These are phyloP conservation scores for Venustoraphidia nigricollis DNA, from an alignment of 2,888 invertebrate genomes.

Conservation along the genomic window DNA sequence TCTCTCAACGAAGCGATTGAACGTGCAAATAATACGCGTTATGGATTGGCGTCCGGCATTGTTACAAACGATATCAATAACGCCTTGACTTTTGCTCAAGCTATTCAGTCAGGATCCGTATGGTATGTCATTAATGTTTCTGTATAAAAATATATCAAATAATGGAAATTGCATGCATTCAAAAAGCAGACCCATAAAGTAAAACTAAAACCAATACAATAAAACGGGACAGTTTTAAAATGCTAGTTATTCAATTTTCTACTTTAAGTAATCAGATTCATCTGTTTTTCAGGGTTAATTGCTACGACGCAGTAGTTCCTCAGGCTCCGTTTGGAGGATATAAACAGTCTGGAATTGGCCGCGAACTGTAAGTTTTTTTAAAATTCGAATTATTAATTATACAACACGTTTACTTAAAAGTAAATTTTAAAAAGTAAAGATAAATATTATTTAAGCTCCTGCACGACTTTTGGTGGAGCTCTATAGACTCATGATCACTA, in stretches of 20 bases:
- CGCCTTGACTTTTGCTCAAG: slow-evolving; percentile 57
- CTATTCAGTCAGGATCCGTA: slow-evolving; percentile 63
- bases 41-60: slow-evolving; percentile 71
- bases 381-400: neutral
- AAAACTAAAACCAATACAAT: neutral
- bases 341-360: slow-evolving; percentile 73
- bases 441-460: neutral
- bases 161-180: neutral
- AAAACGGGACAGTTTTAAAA: neutral
- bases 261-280: neutral
- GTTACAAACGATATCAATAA: slow-evolving; percentile 65
- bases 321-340: slow-evolving; percentile 84
- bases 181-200: neutral
- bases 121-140: slow-evolving; percentile 39
- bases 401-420: too few relatives aligned
- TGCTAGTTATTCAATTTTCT: neutral
- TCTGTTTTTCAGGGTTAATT: slow-evolving; percentile 48
- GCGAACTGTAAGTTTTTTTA: slow-evolving; percentile 46
- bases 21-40: slow-evolving; percentile 63
- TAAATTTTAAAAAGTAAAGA: too few relatives aligned
- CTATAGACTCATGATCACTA: too few relatives aligned
- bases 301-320: slow-evolving; percentile 48
- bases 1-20: slow-evolving; percentile 65
- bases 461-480: too few relatives aligned
- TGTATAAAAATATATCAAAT: neutral